Percentiles rank a stretch among this genome's conserved stretches.
phyloP scores from a whole-genome alignment of 2,113 vertebrate genomes.

The Muscicapa adusta region DNA sequence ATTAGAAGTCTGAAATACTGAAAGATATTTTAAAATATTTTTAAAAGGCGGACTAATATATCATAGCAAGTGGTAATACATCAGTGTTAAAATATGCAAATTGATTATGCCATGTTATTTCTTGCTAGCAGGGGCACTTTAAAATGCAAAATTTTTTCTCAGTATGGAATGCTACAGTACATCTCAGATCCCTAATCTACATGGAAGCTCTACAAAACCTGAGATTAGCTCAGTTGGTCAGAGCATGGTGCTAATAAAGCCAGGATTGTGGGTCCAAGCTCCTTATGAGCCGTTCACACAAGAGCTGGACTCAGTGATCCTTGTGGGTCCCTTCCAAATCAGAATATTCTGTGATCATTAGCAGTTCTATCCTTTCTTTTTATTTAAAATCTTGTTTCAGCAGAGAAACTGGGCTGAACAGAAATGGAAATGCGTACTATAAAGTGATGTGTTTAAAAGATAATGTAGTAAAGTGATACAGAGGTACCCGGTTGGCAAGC shows the following conservation, averaged over 20 bases:
- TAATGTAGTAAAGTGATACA: background rate
- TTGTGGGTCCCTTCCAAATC: background rate
- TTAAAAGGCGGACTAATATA: background rate
- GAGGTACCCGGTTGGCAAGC: background rate
- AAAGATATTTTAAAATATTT: no score
- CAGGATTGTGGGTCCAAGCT: background rate
- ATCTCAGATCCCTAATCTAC: background rate
- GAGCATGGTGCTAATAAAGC: background rate
- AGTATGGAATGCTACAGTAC: background rate
- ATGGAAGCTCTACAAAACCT: background rate
- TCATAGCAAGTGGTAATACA: background rate
- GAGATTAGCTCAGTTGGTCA: background rate
- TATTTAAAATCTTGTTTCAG: background rate
- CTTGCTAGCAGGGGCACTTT: background rate
- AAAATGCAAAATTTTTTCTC: background rate
- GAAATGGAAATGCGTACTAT: background rate
- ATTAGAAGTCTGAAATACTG: background rate
- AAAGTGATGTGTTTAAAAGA: background rate
- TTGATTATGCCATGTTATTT: background rate
- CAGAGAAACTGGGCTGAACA: background rate
- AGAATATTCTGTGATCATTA: background rate
- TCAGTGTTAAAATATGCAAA: background rate
- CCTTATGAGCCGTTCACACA: rapidly evolving
- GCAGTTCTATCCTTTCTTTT: background rate
- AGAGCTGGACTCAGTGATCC: background rate